Conservation (phyloP, 2,888 invertebrate species). For the Apotomis capreana region DNA sequence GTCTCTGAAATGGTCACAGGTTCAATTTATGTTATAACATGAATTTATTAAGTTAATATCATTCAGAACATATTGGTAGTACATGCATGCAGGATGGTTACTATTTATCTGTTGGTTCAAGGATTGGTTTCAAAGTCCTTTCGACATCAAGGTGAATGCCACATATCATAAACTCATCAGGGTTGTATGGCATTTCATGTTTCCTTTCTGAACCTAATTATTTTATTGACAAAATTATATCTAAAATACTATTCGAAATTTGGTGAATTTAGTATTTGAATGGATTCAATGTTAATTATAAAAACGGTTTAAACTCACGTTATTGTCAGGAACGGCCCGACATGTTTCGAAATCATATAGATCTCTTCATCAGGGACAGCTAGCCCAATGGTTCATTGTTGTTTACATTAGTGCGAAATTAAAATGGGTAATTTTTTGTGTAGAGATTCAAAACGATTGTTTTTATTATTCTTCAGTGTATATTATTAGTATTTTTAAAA, state of each 20-base stretch:
- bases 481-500: too few species aligned
- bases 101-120: slow-evolving; percentile 11
- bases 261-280: background rate
- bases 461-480: too few species aligned
- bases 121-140: slow-evolving; percentile 17
- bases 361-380: too few species aligned
- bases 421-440: too few species aligned
- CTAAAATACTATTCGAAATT: too few species aligned
- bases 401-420: too few species aligned
- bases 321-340: too few species aligned
- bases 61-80: background rate
- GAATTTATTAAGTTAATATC: background rate
- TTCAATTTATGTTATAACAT: background rate
- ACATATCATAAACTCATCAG: slow-evolving; percentile 17
- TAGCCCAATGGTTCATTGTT: too few species aligned
- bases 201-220: background rate
- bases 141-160: slow-evolving; percentile 16
- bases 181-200: slow-evolving; percentile 26
- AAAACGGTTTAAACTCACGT: too few species aligned
- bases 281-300: background rate
- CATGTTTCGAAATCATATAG: too few species aligned
- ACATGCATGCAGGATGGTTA: slow-evolving; percentile 25
- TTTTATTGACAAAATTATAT: background rate
- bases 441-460: too few species aligned
- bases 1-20: too few species aligned